phyloP scores from a whole-genome alignment of 2,888 invertebrate species.

The Temnothorax rugatulus region DNA sequence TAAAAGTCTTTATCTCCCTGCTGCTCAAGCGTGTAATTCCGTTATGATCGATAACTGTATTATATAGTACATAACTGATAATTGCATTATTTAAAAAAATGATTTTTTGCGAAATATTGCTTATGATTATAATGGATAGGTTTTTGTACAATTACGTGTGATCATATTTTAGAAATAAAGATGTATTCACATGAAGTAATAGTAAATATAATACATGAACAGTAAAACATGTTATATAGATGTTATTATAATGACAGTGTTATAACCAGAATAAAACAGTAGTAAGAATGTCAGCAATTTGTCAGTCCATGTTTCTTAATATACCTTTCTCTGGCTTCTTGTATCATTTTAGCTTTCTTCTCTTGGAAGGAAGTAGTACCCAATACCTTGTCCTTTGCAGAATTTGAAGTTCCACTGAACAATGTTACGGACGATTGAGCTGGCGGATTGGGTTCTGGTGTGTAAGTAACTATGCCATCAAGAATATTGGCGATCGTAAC shows the following conservation, averaged over 20 bases:
- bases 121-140: conserved; percentile 59
- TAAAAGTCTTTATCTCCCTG: conserved; percentile 29
- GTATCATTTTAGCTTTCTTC: conserved; percentile 92
- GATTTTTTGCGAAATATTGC: not conserved
- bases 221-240: conserved; percentile 78
- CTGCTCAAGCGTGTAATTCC: conserved; percentile 11
- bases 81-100: conserved; percentile 22
- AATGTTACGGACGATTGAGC: conserved; percentile 71
- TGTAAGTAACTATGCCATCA: conserved; percentile 91
- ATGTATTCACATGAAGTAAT: conserved; percentile 81
- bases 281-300: conserved; percentile 83
- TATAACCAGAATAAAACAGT: conserved; percentile 71
- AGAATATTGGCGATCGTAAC: conserved; percentile 93
- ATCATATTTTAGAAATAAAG: conserved; percentile 80
- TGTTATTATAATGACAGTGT: conserved; percentile 73
- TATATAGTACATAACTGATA: not conserved
- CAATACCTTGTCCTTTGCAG: conserved; percentile 66
- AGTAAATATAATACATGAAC: conserved; percentile 80
- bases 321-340: conserved; percentile 92
- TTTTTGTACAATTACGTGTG: conserved; percentile 68
- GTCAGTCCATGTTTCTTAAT: conserved; percentile 91
- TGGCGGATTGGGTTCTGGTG: conserved; percentile 86
- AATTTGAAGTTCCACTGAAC: conserved; percentile 72
- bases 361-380: conserved; percentile 91
- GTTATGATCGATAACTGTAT: not conserved